These are phyloP conservation scores for Caligus rogercresseyi DNA, from an alignment of 1,140 invertebrate species.

Conservation along the genomic window DNA sequence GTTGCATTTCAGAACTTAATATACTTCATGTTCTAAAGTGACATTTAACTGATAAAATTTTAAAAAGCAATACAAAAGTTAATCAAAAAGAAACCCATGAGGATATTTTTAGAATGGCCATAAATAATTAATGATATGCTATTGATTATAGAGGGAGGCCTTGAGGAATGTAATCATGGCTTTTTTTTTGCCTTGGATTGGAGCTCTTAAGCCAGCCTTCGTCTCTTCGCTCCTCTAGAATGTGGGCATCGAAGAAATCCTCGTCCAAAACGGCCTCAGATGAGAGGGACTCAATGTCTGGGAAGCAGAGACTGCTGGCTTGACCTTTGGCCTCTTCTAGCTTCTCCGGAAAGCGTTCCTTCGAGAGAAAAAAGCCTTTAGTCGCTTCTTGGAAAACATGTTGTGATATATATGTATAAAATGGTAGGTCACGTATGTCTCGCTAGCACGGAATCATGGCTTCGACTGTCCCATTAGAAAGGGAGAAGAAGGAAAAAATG, in stretches of 20 bases:
- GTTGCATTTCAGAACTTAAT: no score
- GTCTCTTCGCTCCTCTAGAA: not conserved
- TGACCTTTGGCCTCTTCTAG: not conserved
- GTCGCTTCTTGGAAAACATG: not conserved
- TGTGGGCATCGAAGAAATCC: slow-evolving; percentile 8
- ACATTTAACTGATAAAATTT: no score
- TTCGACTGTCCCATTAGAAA: no score
- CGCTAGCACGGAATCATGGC: no score
- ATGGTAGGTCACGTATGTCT: no score
- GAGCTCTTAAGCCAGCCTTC: slow-evolving; percentile 4
- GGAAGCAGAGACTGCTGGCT: not conserved
- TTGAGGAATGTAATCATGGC: not conserved
- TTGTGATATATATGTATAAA: no score
- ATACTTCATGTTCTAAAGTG: no score
- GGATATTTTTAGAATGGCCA: not conserved
- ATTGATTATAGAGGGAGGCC: not conserved
- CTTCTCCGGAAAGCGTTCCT: slow-evolving; percentile 15
- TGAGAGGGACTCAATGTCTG: not conserved
- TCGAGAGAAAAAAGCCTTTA: not conserved
- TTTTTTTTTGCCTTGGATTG: not conserved
- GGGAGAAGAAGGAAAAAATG: no score
- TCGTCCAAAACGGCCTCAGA: not conserved
- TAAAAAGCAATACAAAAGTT: no score
- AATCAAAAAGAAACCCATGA: not conserved
- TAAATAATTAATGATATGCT: not conserved